These are phyloP conservation scores for Abrostola triplasia DNA, from an alignment of 2,888 invertebrate species.

Conservation along the genomic window DNA sequence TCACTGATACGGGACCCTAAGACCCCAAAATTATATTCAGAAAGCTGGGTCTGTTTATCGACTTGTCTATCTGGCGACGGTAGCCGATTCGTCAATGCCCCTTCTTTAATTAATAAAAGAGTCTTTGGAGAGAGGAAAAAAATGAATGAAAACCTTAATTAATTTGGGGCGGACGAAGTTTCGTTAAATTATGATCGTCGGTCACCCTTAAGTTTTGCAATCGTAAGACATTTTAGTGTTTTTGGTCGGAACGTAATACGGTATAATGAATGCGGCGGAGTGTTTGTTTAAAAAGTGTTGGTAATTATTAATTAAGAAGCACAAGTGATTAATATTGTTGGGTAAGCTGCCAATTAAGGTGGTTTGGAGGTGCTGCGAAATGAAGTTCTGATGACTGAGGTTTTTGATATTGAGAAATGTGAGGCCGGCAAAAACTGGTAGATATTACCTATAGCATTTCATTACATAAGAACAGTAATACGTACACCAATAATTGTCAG, in stretches of 20 bases:
- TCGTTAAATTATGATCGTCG: constrained; percentile 81
- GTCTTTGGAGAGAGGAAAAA: constrained; percentile 67
- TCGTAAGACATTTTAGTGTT: constrained; percentile 57
- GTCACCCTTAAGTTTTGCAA: constrained; percentile 69
- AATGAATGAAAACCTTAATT: constrained; percentile 84
- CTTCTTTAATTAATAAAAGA: constrained; percentile 86
- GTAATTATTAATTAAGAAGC: constrained; percentile 8
- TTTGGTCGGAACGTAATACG: constrained; percentile 20
- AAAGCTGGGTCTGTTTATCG: constrained; percentile 71
- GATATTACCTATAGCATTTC: no score
- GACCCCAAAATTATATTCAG: constrained; percentile 54
- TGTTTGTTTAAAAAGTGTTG: constrained; percentile 30
- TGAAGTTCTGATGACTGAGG: background rate
- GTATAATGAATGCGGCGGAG: constrained; percentile 14
- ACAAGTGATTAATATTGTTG: constrained; percentile 3
- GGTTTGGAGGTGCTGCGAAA: background rate
- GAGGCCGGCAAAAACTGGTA: no score
- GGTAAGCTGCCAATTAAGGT: background rate
- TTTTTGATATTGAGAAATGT: no score
- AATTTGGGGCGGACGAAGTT: constrained; percentile 76
- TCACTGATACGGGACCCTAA: constrained; percentile 60
- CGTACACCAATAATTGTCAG: no score
- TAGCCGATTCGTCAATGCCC: constrained; percentile 87
- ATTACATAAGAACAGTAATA: no score
- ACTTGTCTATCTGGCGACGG: constrained; percentile 81